A percentile compares a stretch with the other conserved stretches of the same genome.
Evolutionary conservation across 2,797 vertebrate species (phyloP).

Genomic region (Sparidentex hasta): DNA sequence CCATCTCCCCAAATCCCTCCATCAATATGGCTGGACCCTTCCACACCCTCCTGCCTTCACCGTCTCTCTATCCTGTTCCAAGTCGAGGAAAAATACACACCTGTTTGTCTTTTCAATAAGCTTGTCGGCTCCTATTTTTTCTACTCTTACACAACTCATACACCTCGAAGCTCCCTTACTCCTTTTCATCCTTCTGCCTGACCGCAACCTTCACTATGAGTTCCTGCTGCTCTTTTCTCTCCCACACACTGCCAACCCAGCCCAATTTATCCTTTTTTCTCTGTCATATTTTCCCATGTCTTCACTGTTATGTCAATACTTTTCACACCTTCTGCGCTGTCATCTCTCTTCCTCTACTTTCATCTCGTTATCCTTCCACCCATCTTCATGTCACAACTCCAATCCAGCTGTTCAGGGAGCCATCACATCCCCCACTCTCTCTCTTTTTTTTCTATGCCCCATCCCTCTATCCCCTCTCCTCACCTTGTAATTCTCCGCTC

Average conservation of each 20-base stretch:
- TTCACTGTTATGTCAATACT: conserved; percentile 27
- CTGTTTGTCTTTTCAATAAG: conserved; percentile 3
- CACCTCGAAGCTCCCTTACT: conserved; percentile 5
- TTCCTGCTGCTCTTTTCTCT: conserved; percentile 37
- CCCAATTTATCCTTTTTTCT: conserved; percentile 20
- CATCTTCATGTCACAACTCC: conserved; percentile 10
- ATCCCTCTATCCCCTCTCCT: conserved; percentile 37
- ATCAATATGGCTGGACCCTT: conserved; percentile 14
- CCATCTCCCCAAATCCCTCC: conserved; percentile 22
- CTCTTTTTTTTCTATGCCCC: background rate
- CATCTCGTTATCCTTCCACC: conserved; percentile 15
- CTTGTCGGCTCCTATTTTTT: background rate
- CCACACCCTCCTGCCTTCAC: conserved; percentile 3
- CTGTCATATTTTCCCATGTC: conserved; percentile 16
- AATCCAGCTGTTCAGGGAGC: conserved; percentile 21
- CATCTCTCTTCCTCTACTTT: background rate
- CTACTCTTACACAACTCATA: background rate
- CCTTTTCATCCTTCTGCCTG: conserved; percentile 3
- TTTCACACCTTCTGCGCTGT: conserved; percentile 36
- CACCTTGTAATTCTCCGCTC: conserved; percentile 97
- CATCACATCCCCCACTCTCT: background rate
- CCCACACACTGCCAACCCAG: conserved; percentile 7
- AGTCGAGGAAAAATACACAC: conserved; percentile 2
- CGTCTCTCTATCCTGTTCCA: conserved; percentile 1
- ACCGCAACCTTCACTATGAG: conserved; percentile 19